phyloP scores from a whole-genome alignment of 2,888 invertebrate species.

The Piscicola geometra region DNA sequence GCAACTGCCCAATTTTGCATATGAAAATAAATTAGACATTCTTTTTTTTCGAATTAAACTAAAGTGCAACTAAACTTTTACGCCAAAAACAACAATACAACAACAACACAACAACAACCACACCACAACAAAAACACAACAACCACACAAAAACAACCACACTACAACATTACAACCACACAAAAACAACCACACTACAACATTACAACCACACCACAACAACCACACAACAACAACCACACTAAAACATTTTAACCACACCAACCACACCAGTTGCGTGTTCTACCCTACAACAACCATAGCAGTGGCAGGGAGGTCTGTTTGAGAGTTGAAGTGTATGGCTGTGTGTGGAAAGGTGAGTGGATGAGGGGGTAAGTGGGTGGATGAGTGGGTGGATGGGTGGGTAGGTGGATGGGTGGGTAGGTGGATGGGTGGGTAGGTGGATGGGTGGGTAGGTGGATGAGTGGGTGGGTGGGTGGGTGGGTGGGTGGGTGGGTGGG shows the following conservation, averaged over 20 bases:
- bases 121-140: neutral
- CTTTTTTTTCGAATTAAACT: no score
- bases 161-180: neutral
- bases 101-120: no score
- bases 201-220: neutral
- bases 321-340: constrained; percentile 26
- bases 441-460: no score
- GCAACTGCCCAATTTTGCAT: neutral
- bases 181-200: neutral
- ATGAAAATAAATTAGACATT: no score
- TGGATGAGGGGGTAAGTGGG: neutral
- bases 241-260: neutral
- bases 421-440: no score
- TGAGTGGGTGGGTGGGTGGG: no score
- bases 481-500: no score
- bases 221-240: neutral
- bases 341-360: constrained; percentile 30
- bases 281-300: neutral
- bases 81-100: no score
- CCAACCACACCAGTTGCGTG: neutral
- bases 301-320: constrained; percentile 15
- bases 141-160: neutral
- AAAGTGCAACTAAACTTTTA: no score
- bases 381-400: no score
- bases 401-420: no score